These are phyloP conservation scores for Oscheius sp. DNA, from an alignment of 2,888 invertebrate species.

Conservation along the genomic window DNA sequence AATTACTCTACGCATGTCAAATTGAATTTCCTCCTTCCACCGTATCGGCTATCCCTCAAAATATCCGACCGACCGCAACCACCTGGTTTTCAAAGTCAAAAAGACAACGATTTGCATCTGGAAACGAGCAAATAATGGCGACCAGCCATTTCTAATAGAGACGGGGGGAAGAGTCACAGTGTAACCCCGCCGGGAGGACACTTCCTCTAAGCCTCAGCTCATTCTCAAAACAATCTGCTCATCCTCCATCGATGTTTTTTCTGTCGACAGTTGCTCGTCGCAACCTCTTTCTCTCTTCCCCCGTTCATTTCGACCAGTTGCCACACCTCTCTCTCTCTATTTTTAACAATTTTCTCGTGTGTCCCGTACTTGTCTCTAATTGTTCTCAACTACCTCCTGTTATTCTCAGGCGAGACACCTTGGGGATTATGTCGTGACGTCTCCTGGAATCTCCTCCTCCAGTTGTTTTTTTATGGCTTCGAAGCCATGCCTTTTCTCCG, in stretches of 20 bases:
- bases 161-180: background rate
- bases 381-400: background rate
- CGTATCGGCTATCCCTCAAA: too few relatives aligned
- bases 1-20: too few relatives aligned
- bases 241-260: background rate
- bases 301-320: constrained; percentile 14
- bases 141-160: constrained; percentile 21
- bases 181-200: background rate
- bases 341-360: background rate
- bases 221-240: background rate
- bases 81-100: too few relatives aligned
- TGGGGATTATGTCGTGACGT: too few relatives aligned
- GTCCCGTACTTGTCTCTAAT: background rate
- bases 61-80: too few relatives aligned
- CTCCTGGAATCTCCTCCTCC: too few relatives aligned
- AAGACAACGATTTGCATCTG: constrained; percentile 14
- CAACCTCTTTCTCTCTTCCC: background rate
- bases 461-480: too few relatives aligned
- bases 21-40: too few relatives aligned
- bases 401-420: too few relatives aligned
- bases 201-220: constrained; percentile 7
- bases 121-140: constrained; percentile 26
- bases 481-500: too few relatives aligned
- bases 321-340: background rate
- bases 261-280: constrained; percentile 1